phyloP scores from a whole-genome alignment of 2,888 invertebrate genomes.

The Phragmatobia fuliginosa region DNA sequence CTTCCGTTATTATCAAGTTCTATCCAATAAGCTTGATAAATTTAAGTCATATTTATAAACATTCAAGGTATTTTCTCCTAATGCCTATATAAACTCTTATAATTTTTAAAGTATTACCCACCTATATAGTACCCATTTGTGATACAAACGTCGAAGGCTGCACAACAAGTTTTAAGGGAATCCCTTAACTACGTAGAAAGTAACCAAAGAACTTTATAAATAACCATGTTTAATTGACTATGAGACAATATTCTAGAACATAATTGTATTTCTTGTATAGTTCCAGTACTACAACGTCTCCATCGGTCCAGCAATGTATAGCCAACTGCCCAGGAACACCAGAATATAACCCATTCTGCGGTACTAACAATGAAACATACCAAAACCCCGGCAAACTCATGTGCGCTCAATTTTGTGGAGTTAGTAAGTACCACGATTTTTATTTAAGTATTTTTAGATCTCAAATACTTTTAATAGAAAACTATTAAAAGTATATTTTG shows the following conservation, averaged over 20 bases:
- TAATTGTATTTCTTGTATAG: not conserved
- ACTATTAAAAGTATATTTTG: no score
- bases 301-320: constrained; percentile 39
- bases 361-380: constrained; percentile 66
- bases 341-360: constrained; percentile 78
- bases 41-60: no score
- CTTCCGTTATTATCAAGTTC: no score
- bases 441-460: no score
- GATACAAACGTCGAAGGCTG: no score
- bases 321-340: constrained; percentile 45
- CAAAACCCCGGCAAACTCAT: constrained; percentile 63
- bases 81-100: no score
- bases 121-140: no score
- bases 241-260: not conserved
- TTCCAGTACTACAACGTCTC: constrained; percentile 36
- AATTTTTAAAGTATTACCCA: no score
- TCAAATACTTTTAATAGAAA: no score
- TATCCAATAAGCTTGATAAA: no score
- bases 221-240: no score
- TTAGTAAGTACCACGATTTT: constrained; percentile 45
- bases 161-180: not conserved
- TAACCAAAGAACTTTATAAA: not conserved
- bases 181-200: not conserved
- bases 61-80: no score
- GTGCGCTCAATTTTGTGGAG: constrained; percentile 72